Evolutionary conservation across 2,797 vertebrate species (phyloP), one percentile per base, ranked within the genome.

Genomic region (Chanos chanos): DNA sequence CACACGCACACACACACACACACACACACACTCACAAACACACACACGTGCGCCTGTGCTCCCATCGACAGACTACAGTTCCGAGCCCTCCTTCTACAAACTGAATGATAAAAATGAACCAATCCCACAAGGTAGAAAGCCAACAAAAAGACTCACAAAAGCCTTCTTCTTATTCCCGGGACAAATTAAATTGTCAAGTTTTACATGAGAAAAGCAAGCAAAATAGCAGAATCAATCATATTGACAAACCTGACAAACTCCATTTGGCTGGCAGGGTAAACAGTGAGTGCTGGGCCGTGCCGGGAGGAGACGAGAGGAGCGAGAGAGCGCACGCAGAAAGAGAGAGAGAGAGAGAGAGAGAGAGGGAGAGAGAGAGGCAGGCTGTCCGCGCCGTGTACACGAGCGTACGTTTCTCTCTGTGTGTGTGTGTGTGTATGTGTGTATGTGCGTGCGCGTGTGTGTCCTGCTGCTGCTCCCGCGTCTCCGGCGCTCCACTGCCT

Each of bases 181-280:
- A 85, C 83, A 87, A 86, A 83, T 86, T 81, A 88, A 86, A 88
- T 80, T 74, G 83, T 89, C 86, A 81, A 73, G 79, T 86, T 87
- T 75, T 68, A 86, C 77, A 83, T 71, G 74, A 82, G 71, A 56
- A 65, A 48, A 63, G 37, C 31, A 8, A 60, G 75, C 74, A 81
- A 74, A 88, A 90, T 85, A 84, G 88, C 73, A 86, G 87, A 92
- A 91, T 89, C 90, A 90, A 92, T 90, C 87, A 87, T 84, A 89
- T 92, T 92, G 91, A 95, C 94, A 92, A 92, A 96, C 94, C 94
- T 96, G 93, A 92, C 93, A 93, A 93, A 92, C 92, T 95, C 94
- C 93, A 96, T 96, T 93, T 92, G 95, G 93, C 91, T 94, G 92
- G 90, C 90, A 89, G 90, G 85, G 87, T 93, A 92, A 92, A 92